Evolutionary conservation across 2,888 invertebrate genomes (phyloP).

Genomic region (Pterostichus madidus): DNA sequence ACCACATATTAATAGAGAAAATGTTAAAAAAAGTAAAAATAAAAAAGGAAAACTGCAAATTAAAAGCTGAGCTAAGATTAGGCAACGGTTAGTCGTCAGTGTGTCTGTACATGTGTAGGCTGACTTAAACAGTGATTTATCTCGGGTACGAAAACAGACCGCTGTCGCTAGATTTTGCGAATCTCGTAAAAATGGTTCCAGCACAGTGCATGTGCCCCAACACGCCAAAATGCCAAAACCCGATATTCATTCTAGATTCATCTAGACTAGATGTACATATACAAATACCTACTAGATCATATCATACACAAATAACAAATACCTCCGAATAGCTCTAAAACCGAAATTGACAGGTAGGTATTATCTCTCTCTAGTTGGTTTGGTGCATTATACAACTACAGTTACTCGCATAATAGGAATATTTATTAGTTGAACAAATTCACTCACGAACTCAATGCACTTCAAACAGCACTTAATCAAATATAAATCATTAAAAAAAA

Average conservation of each 20-base stretch:
- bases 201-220: slow-evolving; percentile 63
- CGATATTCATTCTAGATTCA: slow-evolving; percentile 13
- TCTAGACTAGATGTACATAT: slow-evolving; percentile 53
- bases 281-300: slow-evolving; percentile 48
- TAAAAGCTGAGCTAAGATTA: slow-evolving; percentile 78
- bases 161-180: slow-evolving; percentile 28
- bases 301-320: slow-evolving; percentile 23
- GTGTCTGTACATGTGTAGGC: slow-evolving; percentile 77
- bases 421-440: slow-evolving; percentile 66
- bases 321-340: slow-evolving; percentile 19
- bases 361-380: slow-evolving; percentile 54
- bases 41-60: slow-evolving; percentile 75
- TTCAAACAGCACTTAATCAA: slow-evolving; percentile 66
- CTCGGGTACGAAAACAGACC: slow-evolving; percentile 54
- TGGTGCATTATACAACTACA: slow-evolving; percentile 55
- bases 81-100: slow-evolving; percentile 77
- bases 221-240: slow-evolving; percentile 4
- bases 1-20: slow-evolving; percentile 65
- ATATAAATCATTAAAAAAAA: slow-evolving; percentile 62
- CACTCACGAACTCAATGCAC: slow-evolving; percentile 67
- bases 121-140: slow-evolving; percentile 71
- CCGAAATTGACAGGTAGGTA: slow-evolving; percentile 9
- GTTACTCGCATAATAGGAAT: slow-evolving; percentile 53
- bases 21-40: slow-evolving; percentile 63
- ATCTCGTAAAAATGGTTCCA: slow-evolving; percentile 65